These are phyloP conservation scores for Athene cunicularia DNA, from an alignment of 2,113 vertebrate species.

Conservation along the genomic window DNA sequence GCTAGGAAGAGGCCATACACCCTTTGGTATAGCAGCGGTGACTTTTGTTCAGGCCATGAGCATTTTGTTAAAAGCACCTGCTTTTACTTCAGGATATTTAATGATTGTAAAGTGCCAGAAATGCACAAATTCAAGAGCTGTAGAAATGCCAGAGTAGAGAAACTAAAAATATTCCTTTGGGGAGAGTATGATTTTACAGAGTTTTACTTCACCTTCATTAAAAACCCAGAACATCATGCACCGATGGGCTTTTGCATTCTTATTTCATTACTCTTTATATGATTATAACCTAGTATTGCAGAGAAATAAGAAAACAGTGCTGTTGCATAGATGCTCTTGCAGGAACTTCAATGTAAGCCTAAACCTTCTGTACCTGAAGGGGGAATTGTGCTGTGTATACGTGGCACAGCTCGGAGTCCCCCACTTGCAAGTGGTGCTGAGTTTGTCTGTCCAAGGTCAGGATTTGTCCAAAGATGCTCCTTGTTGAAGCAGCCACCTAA, in stretches of 20 bases:
- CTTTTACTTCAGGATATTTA: background rate
- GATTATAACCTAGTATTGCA: background rate
- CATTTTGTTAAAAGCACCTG: background rate
- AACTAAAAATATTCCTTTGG: background rate
- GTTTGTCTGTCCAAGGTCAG: too few species aligned
- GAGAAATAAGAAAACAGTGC: background rate
- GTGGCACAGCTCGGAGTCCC: background rate
- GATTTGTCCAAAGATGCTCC: background rate
- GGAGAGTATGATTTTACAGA: background rate
- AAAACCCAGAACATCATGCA: fast-evolving
- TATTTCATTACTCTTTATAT: background rate
- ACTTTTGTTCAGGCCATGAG: background rate
- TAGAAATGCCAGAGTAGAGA: background rate
- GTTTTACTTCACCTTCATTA: background rate
- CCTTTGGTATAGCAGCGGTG: fast-evolving
- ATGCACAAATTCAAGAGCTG: background rate
- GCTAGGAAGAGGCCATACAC: background rate
- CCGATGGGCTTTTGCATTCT: background rate
- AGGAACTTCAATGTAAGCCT: background rate
- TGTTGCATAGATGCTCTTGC: background rate
- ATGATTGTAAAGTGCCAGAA: background rate
- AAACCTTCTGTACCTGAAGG: background rate
- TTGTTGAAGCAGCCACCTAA: background rate
- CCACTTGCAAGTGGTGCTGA: background rate
- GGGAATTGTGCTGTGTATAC: background rate